A percentile compares a stretch with the other conserved stretches of the same genome.
Evolutionary conservation across 2,797 vertebrate genomes (phyloP).

Genomic region (Vireo griseus): DNA sequence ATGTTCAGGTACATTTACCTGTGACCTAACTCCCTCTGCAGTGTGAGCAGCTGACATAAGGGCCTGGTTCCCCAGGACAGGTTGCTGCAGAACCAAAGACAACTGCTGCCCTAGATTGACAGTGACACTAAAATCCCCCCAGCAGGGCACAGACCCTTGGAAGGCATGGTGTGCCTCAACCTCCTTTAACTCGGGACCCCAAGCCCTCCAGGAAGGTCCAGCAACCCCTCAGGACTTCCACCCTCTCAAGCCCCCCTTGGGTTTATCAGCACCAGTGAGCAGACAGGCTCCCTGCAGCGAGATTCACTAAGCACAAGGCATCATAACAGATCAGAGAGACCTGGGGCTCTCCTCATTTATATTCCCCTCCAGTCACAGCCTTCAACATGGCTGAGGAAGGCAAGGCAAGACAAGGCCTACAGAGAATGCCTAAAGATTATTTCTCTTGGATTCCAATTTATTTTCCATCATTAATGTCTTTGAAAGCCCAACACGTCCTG

Average conservation of each 20-base stretch:
- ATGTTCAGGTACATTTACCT: not conserved
- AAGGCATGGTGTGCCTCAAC: not conserved
- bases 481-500: constrained; percentile 59
- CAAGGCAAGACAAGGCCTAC: constrained; percentile 62
- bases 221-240: not conserved
- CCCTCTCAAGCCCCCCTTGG: not conserved
- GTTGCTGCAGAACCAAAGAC: not conserved
- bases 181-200: not conserved
- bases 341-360: constrained; percentile 45
- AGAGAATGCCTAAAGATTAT: constrained; percentile 68
- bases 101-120: not conserved
- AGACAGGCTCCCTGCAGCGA: not conserved
- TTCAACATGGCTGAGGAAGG: constrained; percentile 63
- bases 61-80: not conserved
- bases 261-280: not conserved
- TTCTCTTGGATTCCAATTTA: constrained; percentile 72
- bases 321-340: not conserved
- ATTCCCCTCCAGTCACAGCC: constrained; percentile 59
- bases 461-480: constrained; percentile 75
- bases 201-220: not conserved
- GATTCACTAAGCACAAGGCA: not conserved
- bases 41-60: not conserved
- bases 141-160: not conserved
- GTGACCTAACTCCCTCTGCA: not conserved
- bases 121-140: not conserved